Evolutionary conservation across 2,113 vertebrate species (phyloP).

Genomic region (Lepisosteus oculatus): DNA sequence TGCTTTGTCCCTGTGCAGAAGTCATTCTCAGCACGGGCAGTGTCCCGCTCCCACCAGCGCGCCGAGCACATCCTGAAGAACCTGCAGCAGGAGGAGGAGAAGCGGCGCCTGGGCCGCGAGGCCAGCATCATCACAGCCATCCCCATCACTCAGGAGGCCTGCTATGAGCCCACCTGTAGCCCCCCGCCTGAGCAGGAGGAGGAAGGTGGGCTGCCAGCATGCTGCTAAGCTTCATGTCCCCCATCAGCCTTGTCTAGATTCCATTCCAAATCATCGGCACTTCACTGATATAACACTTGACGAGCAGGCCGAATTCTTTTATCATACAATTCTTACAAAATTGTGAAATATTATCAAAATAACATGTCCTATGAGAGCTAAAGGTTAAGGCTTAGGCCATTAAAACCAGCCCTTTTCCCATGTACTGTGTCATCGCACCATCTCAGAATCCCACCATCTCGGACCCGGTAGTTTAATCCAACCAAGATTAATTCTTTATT

Average conservation of each 20-base stretch:
- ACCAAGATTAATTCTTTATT: too few species aligned
- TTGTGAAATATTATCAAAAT: too few species aligned
- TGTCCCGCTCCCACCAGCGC: conserved; percentile 94
- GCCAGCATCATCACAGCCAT: conserved; percentile 97
- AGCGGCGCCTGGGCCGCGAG: conserved; percentile 89
- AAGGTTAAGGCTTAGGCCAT: too few species aligned
- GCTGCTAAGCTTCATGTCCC: neutral
- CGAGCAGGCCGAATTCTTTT: too few species aligned
- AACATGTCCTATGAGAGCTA: too few species aligned
- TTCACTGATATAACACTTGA: too few species aligned
- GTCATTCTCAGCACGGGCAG: conserved; percentile 94
- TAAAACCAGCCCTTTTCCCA: too few species aligned
- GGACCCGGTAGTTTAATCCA: too few species aligned
- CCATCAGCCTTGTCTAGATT: neutral
- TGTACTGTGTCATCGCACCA: too few species aligned
- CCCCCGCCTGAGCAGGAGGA: conserved; percentile 93
- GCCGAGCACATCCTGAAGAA: conserved; percentile 98
- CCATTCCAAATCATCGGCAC: too few species aligned
- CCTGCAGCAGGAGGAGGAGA: conserved; percentile 96
- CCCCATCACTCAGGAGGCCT: conserved; percentile 93
- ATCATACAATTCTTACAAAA: too few species aligned
- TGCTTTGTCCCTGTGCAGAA: conserved; percentile 65
- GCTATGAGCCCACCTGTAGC: conserved; percentile 92
- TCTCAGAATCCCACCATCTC: too few species aligned
- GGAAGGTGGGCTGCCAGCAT: conserved; percentile 76